Evolutionary conservation across 2,888 invertebrate genomes (phyloP), one percentile per base, ranked within the genome.

Genomic region (Anoplius nigerrimus): DNA sequence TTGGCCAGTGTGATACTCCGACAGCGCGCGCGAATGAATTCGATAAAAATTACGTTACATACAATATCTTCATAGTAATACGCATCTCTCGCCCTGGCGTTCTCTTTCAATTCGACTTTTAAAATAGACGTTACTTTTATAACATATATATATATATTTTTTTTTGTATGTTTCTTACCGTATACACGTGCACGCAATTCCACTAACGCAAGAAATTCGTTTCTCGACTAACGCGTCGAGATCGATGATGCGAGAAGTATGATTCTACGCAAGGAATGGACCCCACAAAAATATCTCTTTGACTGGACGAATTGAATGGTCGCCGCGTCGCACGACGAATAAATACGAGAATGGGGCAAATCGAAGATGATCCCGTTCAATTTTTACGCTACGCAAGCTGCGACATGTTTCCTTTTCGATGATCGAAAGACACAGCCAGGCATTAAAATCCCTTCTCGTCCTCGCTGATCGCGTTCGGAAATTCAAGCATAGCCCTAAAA

Each of bases 1-100:
- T 8, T 11, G 54, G 46, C 24, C 22, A 34, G 58, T 51, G 53
- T 20, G 6, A 13, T 20, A 16, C 11, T 27, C 11, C 11, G 34
- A 6, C n/a, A n/a, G n/a, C 4, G 11, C 34, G 34, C 8, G 11
- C 34, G 8, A 34, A 34, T 11, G 8, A 8, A 34, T 34, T 34
- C 34, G 34, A 11, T 51, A 43, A 52, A 56, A 61, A 60, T 68
- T 55, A 18, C 24, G 51, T 34, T 69, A 55, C 8, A 56, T 66
- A 66, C 66, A 62, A 66, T 57, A 54, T 64, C 8, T 2, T 16
- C 24, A 34, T 58, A 56, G 51, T 58, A 20, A 27, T 27, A 59
- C 34, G 11, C 43, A n/a, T 43, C 34, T 42, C 4, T 2, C 6
- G 8, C 21, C 0, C 22, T n/a, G 24, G 21, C 15, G 2, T 11